These are phyloP conservation scores for Harpegnathos saltator DNA, from an alignment of 1,140 invertebrate species.

Conservation along the genomic window DNA sequence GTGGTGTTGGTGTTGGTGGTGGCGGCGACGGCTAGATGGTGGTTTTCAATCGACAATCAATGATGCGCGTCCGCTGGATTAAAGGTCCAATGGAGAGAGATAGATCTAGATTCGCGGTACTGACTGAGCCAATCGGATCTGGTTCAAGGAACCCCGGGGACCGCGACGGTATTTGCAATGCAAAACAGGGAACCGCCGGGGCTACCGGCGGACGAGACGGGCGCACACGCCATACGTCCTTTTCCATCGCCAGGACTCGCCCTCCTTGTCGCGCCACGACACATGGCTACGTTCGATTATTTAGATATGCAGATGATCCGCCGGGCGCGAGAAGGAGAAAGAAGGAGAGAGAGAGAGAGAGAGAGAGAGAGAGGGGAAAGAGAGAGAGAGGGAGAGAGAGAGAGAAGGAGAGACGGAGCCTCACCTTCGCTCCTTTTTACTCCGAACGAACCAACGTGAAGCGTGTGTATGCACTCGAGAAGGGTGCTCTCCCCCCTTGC, in stretches of 20 bases:
- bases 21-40: constrained; percentile 23
- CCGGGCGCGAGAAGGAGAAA: constrained; percentile 30
- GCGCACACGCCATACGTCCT: constrained; percentile 80
- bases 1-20: too few species aligned
- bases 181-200: constrained; percentile 81
- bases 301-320: constrained; percentile 84
- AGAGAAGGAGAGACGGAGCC: constrained; percentile 23
- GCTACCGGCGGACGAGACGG: constrained; percentile 78
- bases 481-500: constrained; percentile 31
- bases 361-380: background rate
- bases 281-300: constrained; percentile 84
- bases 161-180: constrained; percentile 82
- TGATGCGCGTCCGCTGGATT: constrained; percentile 83
- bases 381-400: background rate
- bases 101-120: constrained; percentile 85
- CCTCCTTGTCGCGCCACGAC: constrained; percentile 76
- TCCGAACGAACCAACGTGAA: constrained; percentile 41
- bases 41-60: constrained; percentile 85
- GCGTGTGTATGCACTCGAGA: constrained; percentile 44
- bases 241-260: constrained; percentile 74
- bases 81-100: constrained; percentile 83
- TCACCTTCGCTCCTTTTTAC: constrained; percentile 25
- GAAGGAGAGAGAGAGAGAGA: too few species aligned
- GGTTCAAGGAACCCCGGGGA: constrained; percentile 85
- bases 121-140: constrained; percentile 85